phyloP scores from a whole-genome alignment of 2,888 invertebrate species.

The Epiblema foenella region DNA sequence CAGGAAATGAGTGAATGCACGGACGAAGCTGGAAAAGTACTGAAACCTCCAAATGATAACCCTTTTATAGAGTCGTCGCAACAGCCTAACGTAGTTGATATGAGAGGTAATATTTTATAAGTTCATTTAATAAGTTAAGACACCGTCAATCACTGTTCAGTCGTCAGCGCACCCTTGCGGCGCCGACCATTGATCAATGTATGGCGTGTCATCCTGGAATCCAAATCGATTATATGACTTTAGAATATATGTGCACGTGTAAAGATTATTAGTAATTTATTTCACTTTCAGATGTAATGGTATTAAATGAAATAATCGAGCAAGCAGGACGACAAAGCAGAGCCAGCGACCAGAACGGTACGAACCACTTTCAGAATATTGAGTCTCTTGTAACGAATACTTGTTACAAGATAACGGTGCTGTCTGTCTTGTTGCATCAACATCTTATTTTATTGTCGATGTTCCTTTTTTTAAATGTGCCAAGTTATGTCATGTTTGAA shows the following conservation, averaged over 20 bases:
- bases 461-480: slow-evolving; percentile 54
- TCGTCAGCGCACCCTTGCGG: slow-evolving; percentile 7
- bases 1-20: slow-evolving; percentile 93
- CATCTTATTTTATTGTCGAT: slow-evolving; percentile 53
- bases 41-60: slow-evolving; percentile 93
- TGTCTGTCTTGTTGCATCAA: slow-evolving; percentile 45
- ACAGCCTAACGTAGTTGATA: slow-evolving; percentile 95
- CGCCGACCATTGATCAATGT: slow-evolving; percentile 23
- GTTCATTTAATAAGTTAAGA: slow-evolving; percentile 11
- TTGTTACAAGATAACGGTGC: slow-evolving; percentile 44
- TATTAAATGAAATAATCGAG: slow-evolving; percentile 97
- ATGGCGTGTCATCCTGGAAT: not conserved
- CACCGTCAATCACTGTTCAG: slow-evolving; percentile 18
- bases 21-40: slow-evolving; percentile 91
- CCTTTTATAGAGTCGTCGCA: slow-evolving; percentile 95
- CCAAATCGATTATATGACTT: not conserved
- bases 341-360: slow-evolving; percentile 95
- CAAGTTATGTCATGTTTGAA: slow-evolving; percentile 50
- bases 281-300: slow-evolving; percentile 95
- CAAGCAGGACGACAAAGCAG: slow-evolving; percentile 96
- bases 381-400: slow-evolving; percentile 41
- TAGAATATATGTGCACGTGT: not conserved
- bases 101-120: slow-evolving; percentile 89
- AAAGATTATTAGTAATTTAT: not conserved
- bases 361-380: slow-evolving; percentile 59